Base-by-base conservation (phyloP, 2,113 vertebrate species). In the Petromus typicus region DNA sequence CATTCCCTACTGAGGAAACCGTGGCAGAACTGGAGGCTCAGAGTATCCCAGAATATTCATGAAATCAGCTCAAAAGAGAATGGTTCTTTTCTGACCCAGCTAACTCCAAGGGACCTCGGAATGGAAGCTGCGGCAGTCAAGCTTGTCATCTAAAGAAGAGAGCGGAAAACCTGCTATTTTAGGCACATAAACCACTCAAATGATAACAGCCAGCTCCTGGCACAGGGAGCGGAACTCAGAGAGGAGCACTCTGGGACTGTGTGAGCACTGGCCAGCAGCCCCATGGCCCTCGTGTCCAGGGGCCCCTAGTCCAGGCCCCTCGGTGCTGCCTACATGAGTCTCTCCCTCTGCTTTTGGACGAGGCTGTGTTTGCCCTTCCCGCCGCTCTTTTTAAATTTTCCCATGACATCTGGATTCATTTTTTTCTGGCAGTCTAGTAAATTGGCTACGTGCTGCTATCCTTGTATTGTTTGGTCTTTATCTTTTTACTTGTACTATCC, bases 291-390 rank as follows among this genome's bases (percentile, higher is more conserved):
- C n/a, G n/a, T n/a, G n/a, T n/a, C n/a, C n/a, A n/a, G n/a, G n/a
- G n/a, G n/a, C n/a, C n/a, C n/a, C n/a, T n/a, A n/a, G n/a, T 25
- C 75, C 0, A 7, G 2, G 25, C 59, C 27, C 40, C 73, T 54
- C 11, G 27, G 7, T 17, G 0, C n/a, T 30, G 25, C 79, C 64
- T 45, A 8, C 5, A 0, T 8, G 1, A 0, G 1, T 18, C 12
- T 88, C 22, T 59, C 25, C 40, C 13, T 69, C 43, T 17, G 67
- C 9, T 43, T 7, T 76, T 61, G 25, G 34, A 40, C 1, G 13
- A 11, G 32, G 13, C 8, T 96, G 45, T 76, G 14, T 73, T 57
- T 95, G 43, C 45, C 45, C 10, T 73, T 90, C 17, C 16, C 18
- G 11, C 3, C 54, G 1, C 86, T 95, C 48, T 57, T 96, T 80